phyloP scores from a whole-genome alignment of 2,113 vertebrate species.

The Chlorodrepanis virens region DNA sequence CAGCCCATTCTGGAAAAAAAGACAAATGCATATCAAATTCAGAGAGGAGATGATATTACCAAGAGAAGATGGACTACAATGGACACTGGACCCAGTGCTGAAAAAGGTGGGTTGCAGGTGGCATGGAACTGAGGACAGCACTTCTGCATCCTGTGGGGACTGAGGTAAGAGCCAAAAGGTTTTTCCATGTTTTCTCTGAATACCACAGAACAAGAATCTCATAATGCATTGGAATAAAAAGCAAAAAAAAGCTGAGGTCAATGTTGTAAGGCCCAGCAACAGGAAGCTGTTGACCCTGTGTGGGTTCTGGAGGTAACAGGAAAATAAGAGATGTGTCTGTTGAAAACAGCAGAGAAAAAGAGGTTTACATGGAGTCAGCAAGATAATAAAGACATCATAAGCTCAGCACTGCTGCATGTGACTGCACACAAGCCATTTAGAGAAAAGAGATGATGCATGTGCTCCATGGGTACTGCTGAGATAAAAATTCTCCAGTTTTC shows the following conservation, averaged over 20 bases:
- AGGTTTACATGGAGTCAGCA: not conserved
- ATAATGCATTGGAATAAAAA: not conserved
- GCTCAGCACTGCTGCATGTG: not conserved
- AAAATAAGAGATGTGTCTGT: not conserved
- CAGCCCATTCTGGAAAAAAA: conserved; percentile 87
- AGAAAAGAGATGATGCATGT: not conserved
- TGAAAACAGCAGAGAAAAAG: not conserved
- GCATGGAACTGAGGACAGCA: not conserved
- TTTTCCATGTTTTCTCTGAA: not conserved
- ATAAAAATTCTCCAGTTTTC: conserved; percentile 8
- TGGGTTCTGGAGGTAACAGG: not conserved
- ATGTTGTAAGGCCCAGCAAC: not conserved
- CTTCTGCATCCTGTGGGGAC: not conserved
- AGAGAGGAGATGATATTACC: not conserved
- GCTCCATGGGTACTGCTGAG: not conserved
- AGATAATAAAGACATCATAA: not conserved
- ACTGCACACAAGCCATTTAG: not conserved
- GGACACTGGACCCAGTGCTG: not conserved
- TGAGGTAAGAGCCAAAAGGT: not conserved
- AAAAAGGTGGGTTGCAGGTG: not conserved
- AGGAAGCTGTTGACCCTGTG: not conserved
- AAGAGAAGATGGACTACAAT: not conserved
- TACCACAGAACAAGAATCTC: not conserved
- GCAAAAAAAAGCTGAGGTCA: not conserved
- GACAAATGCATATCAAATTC: not conserved